Evolutionary conservation across 1,140 invertebrate genomes (phyloP), one percentile per base, ranked within the genome.

Genomic region (Camponotus vicinus): DNA sequence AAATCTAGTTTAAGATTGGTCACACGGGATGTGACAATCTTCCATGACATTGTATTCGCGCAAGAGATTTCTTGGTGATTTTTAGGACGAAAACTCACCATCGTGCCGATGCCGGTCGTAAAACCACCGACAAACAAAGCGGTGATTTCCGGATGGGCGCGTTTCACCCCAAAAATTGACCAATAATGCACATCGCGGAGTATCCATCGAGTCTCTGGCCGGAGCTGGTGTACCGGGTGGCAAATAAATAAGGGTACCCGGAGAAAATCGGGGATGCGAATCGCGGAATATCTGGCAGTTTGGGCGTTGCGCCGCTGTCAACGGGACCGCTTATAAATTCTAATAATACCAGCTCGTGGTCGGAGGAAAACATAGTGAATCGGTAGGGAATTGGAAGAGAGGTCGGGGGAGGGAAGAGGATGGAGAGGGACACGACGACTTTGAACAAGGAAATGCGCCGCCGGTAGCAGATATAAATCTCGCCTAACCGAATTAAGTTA

Each of bases 101-200:
- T 2, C 15, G 79, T 40, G 57, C 3, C 86, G 73, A 78, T 40
- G 34, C 42, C 85, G 87, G 85, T 86, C 85, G 76, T 83, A 91
- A 89, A 92, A 91, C 88, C 67, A 67, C 87, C 84, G 91, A 90
- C 92, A 92, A 92, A 95, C 93, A 94, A 94, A 95, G 93, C 91
- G 92, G 94, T 92, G 88, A 93, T 92, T 93, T 92, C 92, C 92
- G 91, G 90, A 87, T 92, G 92, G 92, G 87, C 91, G 92, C 87
- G 77, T 93, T 87, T 78, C 85, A 86, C 90, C 90, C 90, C 90
- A 91, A 92, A 93, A 93, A 93, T 92, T 92, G 89, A 93, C 89
- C 92, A 89, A 89, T 91, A 92, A 88, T 92, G 89, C 86, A 85
- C 90, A 88, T 87, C 73, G 82, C 67, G 71, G 67, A 82, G 73